Percentiles rank a stretch among this genome's conserved stretches.
These are phyloP conservation scores for Mellilla xanthometata DNA, from an alignment of 2,888 invertebrate species.

Conservation along the genomic window DNA sequence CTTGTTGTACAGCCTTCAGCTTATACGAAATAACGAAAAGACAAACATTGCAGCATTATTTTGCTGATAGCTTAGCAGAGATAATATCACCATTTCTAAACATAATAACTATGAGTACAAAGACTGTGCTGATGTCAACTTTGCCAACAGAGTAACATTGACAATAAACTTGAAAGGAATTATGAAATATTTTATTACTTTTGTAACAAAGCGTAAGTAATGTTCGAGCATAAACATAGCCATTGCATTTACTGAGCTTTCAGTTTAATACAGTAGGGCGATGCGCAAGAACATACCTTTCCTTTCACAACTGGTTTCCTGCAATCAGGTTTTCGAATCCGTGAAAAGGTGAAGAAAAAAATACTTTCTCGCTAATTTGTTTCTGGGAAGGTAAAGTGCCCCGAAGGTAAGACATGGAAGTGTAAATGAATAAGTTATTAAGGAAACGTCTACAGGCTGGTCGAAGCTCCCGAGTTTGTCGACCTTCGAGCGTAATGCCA, in stretches of 20 bases:
- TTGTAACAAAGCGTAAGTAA: conserved; percentile 15
- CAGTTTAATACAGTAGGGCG: conserved; percentile 11
- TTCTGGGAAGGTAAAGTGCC: conserved; percentile 18
- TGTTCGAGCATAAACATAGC: conserved; percentile 16
- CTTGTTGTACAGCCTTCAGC: too few species aligned
- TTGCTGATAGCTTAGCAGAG: too few species aligned
- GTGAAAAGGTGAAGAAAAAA: conserved; percentile 16
- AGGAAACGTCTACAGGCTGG: conserved; percentile 47
- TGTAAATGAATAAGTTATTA: conserved; percentile 48
- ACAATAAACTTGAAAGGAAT: conserved; percentile 4
- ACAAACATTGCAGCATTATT: too few species aligned
- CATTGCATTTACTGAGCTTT: conserved; percentile 1
- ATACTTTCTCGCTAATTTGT: conserved; percentile 18
- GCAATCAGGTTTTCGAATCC: conserved; percentile 33
- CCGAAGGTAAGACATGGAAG: conserved; percentile 32
- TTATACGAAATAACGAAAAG: too few species aligned
- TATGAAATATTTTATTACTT: conserved; percentile 18
- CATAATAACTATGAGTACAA: neutral
- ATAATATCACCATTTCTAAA: too few species aligned
- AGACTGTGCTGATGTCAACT: conserved; percentile 1
- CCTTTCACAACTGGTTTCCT: conserved; percentile 38
- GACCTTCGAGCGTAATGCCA: conserved; percentile 54
- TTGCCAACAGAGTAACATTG: conserved; percentile 12
- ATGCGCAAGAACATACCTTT: conserved; percentile 18
- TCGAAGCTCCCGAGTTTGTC: conserved; percentile 53